phyloP scores from a whole-genome alignment of 92 coral and sea anemone genomes.

The Isaurus tuberculatus region DNA sequence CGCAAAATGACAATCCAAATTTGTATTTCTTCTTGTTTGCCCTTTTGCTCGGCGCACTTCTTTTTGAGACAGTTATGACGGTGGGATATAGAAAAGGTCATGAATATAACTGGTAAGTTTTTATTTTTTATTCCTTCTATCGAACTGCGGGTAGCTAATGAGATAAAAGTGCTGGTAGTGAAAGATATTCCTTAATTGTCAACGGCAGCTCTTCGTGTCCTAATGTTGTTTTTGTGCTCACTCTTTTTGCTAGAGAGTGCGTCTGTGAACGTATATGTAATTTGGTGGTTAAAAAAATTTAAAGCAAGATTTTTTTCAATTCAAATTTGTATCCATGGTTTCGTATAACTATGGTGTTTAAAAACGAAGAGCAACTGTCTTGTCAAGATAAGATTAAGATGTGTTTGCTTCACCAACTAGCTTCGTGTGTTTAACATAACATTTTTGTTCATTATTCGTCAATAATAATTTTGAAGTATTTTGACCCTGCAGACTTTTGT shows the following conservation, averaged over 20 bases:
- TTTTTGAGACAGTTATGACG: constrained; percentile 83
- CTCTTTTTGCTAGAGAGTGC: no score
- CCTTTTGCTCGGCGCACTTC: constrained; percentile 66
- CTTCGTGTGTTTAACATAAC: neutral
- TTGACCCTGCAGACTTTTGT: neutral
- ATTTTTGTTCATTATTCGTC: neutral
- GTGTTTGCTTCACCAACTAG: neutral
- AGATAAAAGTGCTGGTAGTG: neutral
- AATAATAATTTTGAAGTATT: constrained; percentile 10
- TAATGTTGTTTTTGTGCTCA: no score
- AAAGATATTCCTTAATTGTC: neutral
- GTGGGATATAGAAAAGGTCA: constrained; percentile 90
- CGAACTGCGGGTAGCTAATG: neutral
- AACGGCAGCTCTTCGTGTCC: no score
- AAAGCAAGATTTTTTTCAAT: no score
- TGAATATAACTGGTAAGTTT: constrained; percentile 88
- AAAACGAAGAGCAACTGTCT: neutral
- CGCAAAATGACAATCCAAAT: constrained; percentile 47
- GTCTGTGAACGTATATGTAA: no score
- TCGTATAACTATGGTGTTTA: no score
- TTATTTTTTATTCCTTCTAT: no score
- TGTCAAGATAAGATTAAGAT: neutral
- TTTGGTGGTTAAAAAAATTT: no score
- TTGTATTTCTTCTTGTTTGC: constrained; percentile 75
- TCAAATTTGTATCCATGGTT: no score